Evolutionary conservation across 2,797 vertebrate genomes (phyloP), one percentile per base, ranked within the genome.

Genomic region (Microchirus variegatus): DNA sequence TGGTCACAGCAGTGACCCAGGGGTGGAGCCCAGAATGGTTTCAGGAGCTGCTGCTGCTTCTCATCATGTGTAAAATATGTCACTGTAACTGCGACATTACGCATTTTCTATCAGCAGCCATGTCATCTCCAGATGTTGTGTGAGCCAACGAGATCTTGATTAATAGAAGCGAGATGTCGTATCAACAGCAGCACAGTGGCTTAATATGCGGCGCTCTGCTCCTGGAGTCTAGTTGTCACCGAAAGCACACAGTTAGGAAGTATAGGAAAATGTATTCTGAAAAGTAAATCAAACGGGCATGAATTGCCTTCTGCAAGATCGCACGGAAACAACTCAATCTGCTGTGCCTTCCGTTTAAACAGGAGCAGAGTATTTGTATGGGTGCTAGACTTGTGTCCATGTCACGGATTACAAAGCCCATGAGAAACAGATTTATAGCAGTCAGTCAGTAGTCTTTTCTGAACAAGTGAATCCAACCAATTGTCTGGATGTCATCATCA

Each of bases 361-460:
- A 36, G 87, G 80, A 88, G 86, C 69, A 37, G 54, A 78, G 48
- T 62, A 60, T 74, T 81, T 66, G 63, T 58, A 76, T 68, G 87
- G 84, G 82, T 75, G 80, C 80, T 67, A 75, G 59, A 78, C 73
- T 70, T 78, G 76, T 78, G 22, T 22, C 22, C 76, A 80, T 68
- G 79, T 81, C 2, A 2, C 10, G 67, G 70, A 81, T 86, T 80
- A 83, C 41, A 66, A 43, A 67, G 84, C 63, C 74, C 73, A 75
- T 75, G 77, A 87, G 76, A 78, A 67, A 59, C 69, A 63, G 71
- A 89, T 88, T 89, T 86, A 87, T 67, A 62, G 72, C 74, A 38
- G 59, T 75, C 84, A 75, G 84, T 73, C 75, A 75, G 80, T 78
- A 41, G 31, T 51, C 53, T 63, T 78, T 67, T 77, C 62, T 45